A percentile compares a stretch with the other conserved stretches of the same genome.
phyloP scores from a whole-genome alignment of 2,888 invertebrate genomes.

The Pyrrhosoma nymphula region DNA sequence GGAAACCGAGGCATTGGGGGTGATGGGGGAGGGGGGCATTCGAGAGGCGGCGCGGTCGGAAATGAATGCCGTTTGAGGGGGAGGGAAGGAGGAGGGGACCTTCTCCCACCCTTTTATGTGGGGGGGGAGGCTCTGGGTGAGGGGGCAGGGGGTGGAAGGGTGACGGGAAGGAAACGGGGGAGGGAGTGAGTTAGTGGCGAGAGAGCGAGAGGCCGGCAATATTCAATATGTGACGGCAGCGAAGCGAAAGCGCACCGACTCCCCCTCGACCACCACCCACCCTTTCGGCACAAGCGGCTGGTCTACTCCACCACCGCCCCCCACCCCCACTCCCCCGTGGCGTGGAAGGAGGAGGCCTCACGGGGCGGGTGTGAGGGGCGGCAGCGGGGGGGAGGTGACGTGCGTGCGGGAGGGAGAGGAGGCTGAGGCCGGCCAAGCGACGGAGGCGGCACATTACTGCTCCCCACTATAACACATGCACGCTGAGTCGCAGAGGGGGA shows the following conservation, averaged over 20 bases:
- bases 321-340: not conserved
- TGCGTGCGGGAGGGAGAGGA: not conserved
- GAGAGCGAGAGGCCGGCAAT: constrained; percentile 68
- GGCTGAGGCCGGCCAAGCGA: not conserved
- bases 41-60: not conserved
- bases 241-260: constrained; percentile 58
- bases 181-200: constrained; percentile 71
- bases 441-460: not conserved
- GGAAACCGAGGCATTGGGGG: not conserved
- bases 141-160: not conserved
- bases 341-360: no score
- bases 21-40: not conserved
- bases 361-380: not conserved
- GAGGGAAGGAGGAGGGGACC: not conserved
- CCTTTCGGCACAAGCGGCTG: not conserved
- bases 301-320: constrained; percentile 61
- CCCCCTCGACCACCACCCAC: constrained; percentile 66
- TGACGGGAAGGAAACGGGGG: not conserved
- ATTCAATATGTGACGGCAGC: constrained; percentile 69
- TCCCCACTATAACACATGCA: no score
- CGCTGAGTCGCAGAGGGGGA: no score
- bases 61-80: not conserved
- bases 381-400: not conserved
- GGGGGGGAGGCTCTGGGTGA: not conserved
- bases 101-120: not conserved